These are phyloP conservation scores for Amiota minor DNA, from an alignment of 2,888 invertebrate genomes.

Conservation along the genomic window DNA sequence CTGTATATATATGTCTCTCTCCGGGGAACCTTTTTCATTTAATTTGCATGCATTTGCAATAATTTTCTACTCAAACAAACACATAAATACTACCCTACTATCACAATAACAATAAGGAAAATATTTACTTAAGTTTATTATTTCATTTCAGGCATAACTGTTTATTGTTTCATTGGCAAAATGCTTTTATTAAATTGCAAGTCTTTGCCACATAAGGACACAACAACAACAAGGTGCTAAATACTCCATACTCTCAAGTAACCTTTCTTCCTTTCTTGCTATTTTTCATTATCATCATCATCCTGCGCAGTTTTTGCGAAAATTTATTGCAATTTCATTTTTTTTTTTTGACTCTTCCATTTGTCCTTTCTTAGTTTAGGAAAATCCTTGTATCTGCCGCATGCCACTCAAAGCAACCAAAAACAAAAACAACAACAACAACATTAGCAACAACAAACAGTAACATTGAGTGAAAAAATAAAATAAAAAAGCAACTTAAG, in stretches of 20 bases:
- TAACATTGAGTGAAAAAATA: slow-evolving; percentile 34
- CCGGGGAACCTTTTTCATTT: slow-evolving; percentile 50
- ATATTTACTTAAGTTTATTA: slow-evolving; percentile 64
- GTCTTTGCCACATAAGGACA: slow-evolving; percentile 15
- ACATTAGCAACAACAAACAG: slow-evolving; percentile 44
- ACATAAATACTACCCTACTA: slow-evolving; percentile 37
- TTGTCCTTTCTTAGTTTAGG: slow-evolving; percentile 37
- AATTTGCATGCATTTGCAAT: slow-evolving; percentile 72
- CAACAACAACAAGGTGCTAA: no score
- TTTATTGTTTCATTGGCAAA: slow-evolving; percentile 46
- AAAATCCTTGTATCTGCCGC: slow-evolving; percentile 41
- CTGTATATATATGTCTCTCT: background rate
- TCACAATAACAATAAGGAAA: slow-evolving; percentile 32
- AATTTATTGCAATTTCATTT: slow-evolving; percentile 62
- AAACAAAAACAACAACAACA: slow-evolving; percentile 51
- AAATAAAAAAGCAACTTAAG: slow-evolving; percentile 68
- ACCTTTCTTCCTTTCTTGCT: background rate
- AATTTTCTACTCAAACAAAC: slow-evolving; percentile 57
- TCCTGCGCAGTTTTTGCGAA: slow-evolving; percentile 39
- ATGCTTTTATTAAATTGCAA: slow-evolving; percentile 70
- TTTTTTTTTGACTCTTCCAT: slow-evolving; percentile 14
- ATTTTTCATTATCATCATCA: slow-evolving; percentile 3
- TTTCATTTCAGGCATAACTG: slow-evolving; percentile 59
- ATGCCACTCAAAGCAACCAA: slow-evolving; percentile 55
- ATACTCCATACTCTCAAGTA: no score